Percentiles rank a stretch among this genome's conserved stretches.
phyloP scores from a whole-genome alignment of 1,140 invertebrate genomes.

The Ruditapes philippinarum region DNA sequence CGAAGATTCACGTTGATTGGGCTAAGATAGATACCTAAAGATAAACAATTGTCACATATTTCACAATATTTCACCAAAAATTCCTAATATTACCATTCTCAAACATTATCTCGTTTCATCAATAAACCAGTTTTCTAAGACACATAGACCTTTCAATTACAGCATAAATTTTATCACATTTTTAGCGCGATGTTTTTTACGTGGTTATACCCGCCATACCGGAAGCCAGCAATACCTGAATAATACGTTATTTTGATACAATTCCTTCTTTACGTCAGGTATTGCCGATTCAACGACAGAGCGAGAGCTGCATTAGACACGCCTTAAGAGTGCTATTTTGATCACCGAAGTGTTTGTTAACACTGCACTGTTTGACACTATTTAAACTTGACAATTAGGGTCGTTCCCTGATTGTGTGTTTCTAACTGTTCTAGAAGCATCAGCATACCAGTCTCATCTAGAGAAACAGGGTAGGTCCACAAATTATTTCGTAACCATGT shows the following conservation, averaged over 20 bases:
- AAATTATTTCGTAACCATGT: not conserved
- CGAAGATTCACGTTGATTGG: too few species aligned
- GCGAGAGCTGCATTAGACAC: not conserved
- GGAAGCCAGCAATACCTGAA: not conserved
- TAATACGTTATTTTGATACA: not conserved
- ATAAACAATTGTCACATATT: too few species aligned
- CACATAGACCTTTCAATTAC: too few species aligned
- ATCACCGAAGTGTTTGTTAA: not conserved
- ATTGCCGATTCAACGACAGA: not conserved
- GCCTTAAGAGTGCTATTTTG: not conserved
- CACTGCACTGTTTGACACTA: not conserved
- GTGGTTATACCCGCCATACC: too few species aligned
- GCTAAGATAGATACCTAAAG: too few species aligned
- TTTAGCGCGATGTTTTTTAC: too few species aligned
- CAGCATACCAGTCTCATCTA: not conserved
- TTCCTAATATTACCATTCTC: too few species aligned
- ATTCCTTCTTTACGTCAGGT: not conserved
- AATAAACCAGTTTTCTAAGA: too few species aligned
- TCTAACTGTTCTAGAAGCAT: not conserved
- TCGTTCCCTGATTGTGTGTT: not conserved
- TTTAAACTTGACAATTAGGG: not conserved
- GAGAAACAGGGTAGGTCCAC: constrained; percentile 1
- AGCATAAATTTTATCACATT: too few species aligned
- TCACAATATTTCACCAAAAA: too few species aligned
- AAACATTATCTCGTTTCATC: too few species aligned